Percentiles rank a stretch among this genome's conserved stretches.
Evolutionary conservation across 1,140 invertebrate genomes (phyloP).

Genomic region (Calosoma granatense): DNA sequence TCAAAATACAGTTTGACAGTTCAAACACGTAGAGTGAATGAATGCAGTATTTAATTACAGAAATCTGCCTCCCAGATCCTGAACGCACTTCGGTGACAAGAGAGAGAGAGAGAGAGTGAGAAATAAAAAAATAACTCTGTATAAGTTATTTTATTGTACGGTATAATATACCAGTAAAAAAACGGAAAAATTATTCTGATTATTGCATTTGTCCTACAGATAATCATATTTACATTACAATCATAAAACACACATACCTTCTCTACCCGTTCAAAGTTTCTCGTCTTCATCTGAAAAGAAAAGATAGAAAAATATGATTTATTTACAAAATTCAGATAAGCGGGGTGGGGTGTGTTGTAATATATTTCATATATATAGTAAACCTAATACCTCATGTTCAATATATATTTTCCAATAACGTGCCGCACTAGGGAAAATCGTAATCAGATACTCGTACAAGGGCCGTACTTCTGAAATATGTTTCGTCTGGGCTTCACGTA

Average conservation of each 20-base stretch:
- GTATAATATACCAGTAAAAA: conserved; percentile 10
- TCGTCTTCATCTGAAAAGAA: conserved; percentile 76
- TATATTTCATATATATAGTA: too few relatives aligned
- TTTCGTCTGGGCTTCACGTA: conserved; percentile 84
- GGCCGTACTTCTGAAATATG: conserved; percentile 83
- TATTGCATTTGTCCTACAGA: background rate
- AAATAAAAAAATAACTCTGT: conserved; percentile 10
- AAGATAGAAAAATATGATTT: conserved; percentile 25
- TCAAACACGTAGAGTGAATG: background rate
- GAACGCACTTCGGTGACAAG: conserved; percentile 45
- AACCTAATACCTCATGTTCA: conserved; percentile 96
- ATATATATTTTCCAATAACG: conserved; percentile 99
- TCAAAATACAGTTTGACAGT: too few relatives aligned
- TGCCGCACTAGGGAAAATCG: conserved; percentile 90
- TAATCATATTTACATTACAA: background rate
- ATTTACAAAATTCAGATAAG: too few relatives aligned
- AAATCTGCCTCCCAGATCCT: conserved; percentile 58
- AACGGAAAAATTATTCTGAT: background rate
- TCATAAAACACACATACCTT: conserved; percentile 63
- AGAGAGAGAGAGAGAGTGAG: conserved; percentile 2
- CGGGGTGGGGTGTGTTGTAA: too few relatives aligned
- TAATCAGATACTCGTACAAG: conserved; percentile 88
- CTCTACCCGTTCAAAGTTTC: conserved; percentile 96
- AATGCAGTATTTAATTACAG: conserved; percentile 31
- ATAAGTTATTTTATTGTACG: conserved; percentile 19